phyloP scores from a whole-genome alignment of 2,888 invertebrate genomes.

The Hypomecis punctinalis region DNA sequence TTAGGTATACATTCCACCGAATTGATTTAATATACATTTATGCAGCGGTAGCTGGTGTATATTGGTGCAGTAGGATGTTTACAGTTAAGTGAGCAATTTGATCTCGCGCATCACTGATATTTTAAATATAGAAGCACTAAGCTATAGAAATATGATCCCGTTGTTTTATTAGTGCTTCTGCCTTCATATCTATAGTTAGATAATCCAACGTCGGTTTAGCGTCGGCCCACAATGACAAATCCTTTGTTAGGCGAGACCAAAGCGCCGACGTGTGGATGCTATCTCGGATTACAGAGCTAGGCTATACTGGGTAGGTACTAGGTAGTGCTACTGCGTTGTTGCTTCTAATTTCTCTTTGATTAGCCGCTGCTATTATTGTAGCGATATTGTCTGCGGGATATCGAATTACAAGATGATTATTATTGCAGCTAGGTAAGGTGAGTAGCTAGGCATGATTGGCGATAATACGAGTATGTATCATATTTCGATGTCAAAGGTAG shows the following conservation, averaged over 20 bases:
- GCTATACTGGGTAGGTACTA: slow-evolving; percentile 12
- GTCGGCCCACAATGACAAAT: slow-evolving; percentile 54
- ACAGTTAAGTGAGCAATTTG: too few relatives aligned
- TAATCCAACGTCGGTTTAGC: slow-evolving; percentile 29
- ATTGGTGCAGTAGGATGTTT: too few relatives aligned
- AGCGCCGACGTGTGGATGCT: slow-evolving; percentile 53
- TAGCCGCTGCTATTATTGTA: slow-evolving; percentile 4
- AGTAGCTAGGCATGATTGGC: too few relatives aligned
- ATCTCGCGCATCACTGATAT: too few relatives aligned
- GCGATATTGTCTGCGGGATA: neutral
- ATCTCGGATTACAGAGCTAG: slow-evolving; percentile 53
- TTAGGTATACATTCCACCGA: too few relatives aligned
- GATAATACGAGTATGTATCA: too few relatives aligned
- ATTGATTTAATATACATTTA: too few relatives aligned
- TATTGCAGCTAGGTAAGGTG: too few relatives aligned
- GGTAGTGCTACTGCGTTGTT: neutral
- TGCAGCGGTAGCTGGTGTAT: too few relatives aligned
- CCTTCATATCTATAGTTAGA: slow-evolving; percentile 21
- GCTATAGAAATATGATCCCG: slow-evolving; percentile 9
- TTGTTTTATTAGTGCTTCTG: slow-evolving; percentile 13
- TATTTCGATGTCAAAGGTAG: too few relatives aligned
- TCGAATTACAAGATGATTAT: too few relatives aligned
- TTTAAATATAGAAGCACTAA: neutral
- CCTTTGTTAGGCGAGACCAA: slow-evolving; percentile 50
- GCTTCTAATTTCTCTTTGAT: slow-evolving; percentile 23